Base-by-base conservation (phyloP, 1,140 invertebrate species). In the Drosophila sp. region DNA sequence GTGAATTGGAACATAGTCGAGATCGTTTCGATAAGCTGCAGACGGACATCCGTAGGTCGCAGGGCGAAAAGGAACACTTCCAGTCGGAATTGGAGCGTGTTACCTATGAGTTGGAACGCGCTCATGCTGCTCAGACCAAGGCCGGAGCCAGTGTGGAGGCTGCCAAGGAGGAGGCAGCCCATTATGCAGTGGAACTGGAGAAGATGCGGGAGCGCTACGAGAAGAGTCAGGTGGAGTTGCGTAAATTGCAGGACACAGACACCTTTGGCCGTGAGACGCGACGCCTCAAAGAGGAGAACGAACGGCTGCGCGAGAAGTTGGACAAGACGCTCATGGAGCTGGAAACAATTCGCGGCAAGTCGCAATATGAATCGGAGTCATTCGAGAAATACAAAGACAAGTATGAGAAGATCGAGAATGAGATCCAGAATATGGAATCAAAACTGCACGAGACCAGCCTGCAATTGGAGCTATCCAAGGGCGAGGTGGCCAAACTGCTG, bases 141-240 rank as follows among this genome's bases (percentile, higher is more conserved):
- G 95, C 96, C 1, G 96, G 97, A 86, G 95, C 95, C 4, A 95
- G 95, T 8, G 95, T 97, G 62, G 97, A 98, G 82, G 98, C 98
- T 80, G 95, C 95, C 64, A 97, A 98, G 90, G 97, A 98, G 91
- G 97, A 98, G 92, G 94, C 97, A 54, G 95, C 96, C 0, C 94
- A 97, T 80, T 94, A 97, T 83, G 96, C 97, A 86, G 94, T 97
- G 29, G 97, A 98, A 92, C 93, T 97, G 10, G 97, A 98, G 90
- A 98, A 97, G 91, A 95, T 97, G 93, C 96, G 97, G 77, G 97
- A 98, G 78, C 97, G 97, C 81, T 96, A 97, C 79, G 97, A 98
- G 73, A 96, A 97, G 90, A 94, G 95, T 57, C 96, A 97, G 75
- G 93, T 94, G 3, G 97, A 98, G 79, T 93, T 97, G 60, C 93